Evolutionary conservation across 2,113 vertebrate species (phyloP).

Genomic region (Myrmophylax atrothorax): DNA sequence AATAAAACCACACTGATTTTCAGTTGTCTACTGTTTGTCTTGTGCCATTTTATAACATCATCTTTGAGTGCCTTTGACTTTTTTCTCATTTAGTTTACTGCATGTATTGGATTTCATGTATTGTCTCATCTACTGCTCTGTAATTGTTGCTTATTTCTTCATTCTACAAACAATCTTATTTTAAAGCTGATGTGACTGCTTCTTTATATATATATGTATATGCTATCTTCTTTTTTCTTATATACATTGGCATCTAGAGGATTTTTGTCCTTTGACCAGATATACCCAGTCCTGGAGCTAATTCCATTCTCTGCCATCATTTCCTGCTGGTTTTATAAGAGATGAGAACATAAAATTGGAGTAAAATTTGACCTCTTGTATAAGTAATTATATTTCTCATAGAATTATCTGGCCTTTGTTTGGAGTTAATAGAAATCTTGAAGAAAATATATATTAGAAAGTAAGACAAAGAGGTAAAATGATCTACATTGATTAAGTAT

Average conservation of each 20-base stretch:
- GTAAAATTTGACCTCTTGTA: not conserved
- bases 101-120: not conserved
- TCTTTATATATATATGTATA: not conserved
- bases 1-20: not conserved
- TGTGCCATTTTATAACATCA: not conserved
- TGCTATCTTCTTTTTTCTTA: not conserved
- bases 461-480: not conserved
- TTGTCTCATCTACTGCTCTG: not conserved
- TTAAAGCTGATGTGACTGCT: not conserved
- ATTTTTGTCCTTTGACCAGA: not conserved
- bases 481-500: not conserved
- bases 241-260: not conserved
- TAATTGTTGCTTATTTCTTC: not conserved
- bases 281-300: not conserved
- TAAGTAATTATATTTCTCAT: not conserved
- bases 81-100: not conserved
- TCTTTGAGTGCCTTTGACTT: not conserved
- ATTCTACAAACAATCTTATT: not conserved
- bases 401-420: not conserved
- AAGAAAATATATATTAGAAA: not conserved
- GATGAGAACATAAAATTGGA: not conserved
- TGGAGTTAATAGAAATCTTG: not conserved
- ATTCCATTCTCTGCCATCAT: not conserved
- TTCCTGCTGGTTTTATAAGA: not conserved
- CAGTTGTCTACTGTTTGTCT: not conserved